Evolutionary conservation across 2,113 vertebrate species (phyloP).

Genomic region (Toxotes chatareus): DNA sequence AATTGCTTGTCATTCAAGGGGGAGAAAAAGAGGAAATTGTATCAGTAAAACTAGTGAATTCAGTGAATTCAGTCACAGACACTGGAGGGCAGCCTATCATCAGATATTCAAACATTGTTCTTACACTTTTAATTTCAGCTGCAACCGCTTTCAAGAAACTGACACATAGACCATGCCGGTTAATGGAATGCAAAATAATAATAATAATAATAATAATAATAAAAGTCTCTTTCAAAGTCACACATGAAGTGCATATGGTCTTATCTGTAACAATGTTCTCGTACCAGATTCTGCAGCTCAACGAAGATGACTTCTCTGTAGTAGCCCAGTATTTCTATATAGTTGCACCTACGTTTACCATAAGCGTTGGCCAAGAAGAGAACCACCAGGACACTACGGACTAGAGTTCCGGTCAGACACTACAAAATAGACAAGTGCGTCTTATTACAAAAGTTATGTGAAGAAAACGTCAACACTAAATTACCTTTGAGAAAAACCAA

Average conservation of each 20-base stretch:
- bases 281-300: slow-evolving; percentile 82
- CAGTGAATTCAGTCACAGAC: neutral
- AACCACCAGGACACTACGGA: slow-evolving; percentile 76
- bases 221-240: neutral
- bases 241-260: neutral
- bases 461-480: neutral
- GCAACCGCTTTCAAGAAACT: neutral
- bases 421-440: slow-evolving; percentile 43
- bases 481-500: neutral
- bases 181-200: neutral
- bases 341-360: slow-evolving; percentile 77
- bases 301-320: slow-evolving; percentile 78
- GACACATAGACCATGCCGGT: neutral
- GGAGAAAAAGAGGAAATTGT: neutral
- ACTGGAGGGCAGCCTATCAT: slow-evolving; percentile 53
- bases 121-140: neutral
- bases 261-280: neutral
- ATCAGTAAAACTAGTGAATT: neutral
- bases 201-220: neutral
- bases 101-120: neutral
- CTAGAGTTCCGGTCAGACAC: slow-evolving; percentile 76
- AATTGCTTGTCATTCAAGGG: neutral
- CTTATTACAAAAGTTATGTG: neutral
- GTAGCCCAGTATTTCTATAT: slow-evolving; percentile 75
- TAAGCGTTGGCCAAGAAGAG: slow-evolving; percentile 70